Evolutionary conservation across 1,140 invertebrate species (phyloP).

Genomic region (Aplysia californica): DNA sequence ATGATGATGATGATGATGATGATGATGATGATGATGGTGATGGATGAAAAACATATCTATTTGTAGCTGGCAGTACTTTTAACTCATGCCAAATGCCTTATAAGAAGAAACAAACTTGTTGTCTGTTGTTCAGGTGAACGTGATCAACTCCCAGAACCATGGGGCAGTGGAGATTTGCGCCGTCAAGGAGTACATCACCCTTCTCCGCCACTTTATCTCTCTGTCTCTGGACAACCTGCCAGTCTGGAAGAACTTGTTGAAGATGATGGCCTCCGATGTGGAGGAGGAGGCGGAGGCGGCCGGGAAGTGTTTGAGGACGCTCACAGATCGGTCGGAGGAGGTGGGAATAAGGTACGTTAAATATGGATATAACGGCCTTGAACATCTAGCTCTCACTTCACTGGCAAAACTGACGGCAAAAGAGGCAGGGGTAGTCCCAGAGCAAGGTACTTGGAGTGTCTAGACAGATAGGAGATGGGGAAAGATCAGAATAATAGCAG

Average conservation of each 20-base stretch:
- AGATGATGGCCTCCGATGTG: slow-evolving; percentile 56
- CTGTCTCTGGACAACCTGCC: slow-evolving; percentile 51
- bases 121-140: slow-evolving; percentile 35
- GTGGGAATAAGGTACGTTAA: not conserved
- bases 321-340: slow-evolving; percentile 51
- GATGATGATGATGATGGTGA: not conserved
- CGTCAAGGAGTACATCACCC: slow-evolving; percentile 50
- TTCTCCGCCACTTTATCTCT: slow-evolving; percentile 61
- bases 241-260: slow-evolving; percentile 64
- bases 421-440: too few species aligned
- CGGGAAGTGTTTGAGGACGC: slow-evolving; percentile 56
- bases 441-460: too few species aligned
- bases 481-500: too few species aligned
- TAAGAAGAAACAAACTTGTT: not conserved
- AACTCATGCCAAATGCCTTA: not conserved
- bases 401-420: too few species aligned
- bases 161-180: slow-evolving; percentile 64
- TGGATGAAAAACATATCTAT: not conserved
- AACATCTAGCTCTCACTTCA: too few species aligned
- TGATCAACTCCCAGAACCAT: slow-evolving; percentile 57
- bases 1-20: not conserved
- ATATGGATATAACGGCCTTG: too few species aligned
- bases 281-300: slow-evolving; percentile 60
- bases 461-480: too few species aligned
- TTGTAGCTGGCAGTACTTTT: not conserved